A percentile compares a stretch with the other conserved stretches of the same genome.
Evolutionary conservation across 1,140 invertebrate species (phyloP).

Genomic region (Goniozus legneri): DNA sequence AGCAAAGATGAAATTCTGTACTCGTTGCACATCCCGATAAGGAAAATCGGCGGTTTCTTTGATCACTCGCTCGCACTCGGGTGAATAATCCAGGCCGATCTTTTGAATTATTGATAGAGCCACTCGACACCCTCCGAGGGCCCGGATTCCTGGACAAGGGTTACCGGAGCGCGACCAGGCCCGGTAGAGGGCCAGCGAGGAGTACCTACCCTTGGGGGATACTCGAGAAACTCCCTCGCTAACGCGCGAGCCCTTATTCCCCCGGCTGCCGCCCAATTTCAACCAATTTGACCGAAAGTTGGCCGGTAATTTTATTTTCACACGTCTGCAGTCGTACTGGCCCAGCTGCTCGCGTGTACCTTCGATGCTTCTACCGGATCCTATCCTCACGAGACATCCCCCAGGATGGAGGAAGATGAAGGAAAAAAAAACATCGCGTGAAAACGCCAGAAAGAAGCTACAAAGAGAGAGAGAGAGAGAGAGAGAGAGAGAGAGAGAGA

Average conservation of each 20-base stretch:
- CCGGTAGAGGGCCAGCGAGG: no score
- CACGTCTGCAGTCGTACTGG: slow-evolving; percentile 42
- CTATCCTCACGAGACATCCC: no score
- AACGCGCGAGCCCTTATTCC: slow-evolving; percentile 20
- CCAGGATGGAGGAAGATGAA: no score
- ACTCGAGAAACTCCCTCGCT: slow-evolving; percentile 22
- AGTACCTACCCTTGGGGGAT: slow-evolving; percentile 33
- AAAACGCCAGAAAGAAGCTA: no score
- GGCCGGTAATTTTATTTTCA: slow-evolving; percentile 61
- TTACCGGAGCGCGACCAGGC: neutral
- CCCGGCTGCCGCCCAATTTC: slow-evolving; percentile 55
- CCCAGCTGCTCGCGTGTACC: slow-evolving; percentile 19
- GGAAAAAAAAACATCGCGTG: no score
- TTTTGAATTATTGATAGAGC: slow-evolving; percentile 6
- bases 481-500: no score
- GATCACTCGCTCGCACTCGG: neutral
- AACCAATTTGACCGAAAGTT: slow-evolving; percentile 61
- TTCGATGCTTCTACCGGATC: neutral
- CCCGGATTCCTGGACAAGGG: slow-evolving; percentile 7
- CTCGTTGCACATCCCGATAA: no score
- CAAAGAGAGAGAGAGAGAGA: no score
- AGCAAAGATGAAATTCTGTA: no score
- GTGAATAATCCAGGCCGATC: neutral
- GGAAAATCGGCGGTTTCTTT: no score
- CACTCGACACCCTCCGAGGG: slow-evolving; percentile 15